Evolutionary conservation across 2,888 invertebrate species (phyloP).

Genomic region (Dasypogon diadema): DNA sequence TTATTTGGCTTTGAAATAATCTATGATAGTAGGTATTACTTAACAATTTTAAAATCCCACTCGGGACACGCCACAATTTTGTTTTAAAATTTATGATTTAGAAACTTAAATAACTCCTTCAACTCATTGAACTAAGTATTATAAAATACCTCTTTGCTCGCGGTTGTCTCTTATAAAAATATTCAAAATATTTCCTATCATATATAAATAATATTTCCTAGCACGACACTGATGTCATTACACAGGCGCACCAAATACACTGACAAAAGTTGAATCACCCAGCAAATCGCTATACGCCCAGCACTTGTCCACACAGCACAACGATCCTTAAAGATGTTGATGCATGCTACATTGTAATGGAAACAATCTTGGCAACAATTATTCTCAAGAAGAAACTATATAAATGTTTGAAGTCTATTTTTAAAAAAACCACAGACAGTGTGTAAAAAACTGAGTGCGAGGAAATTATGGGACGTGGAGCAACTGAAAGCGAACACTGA

Average conservation of each 20-base stretch:
- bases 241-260: neutral
- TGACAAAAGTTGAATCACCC: conserved; percentile 18
- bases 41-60: no score
- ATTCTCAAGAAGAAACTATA: conserved; percentile 2
- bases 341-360: neutral
- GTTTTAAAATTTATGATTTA: no score
- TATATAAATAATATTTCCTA: conserved; percentile 25
- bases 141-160: conserved; percentile 11
- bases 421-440: conserved; percentile 27
- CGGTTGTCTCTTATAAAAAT: conserved; percentile 17
- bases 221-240: conserved; percentile 28
- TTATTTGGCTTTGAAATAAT: no score
- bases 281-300: neutral
- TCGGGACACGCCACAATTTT: no score
- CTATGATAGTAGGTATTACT: no score
- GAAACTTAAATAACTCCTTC: conserved; percentile 23
- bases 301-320: neutral
- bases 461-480: conserved; percentile 2
- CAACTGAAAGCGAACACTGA: neutral
- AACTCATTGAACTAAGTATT: conserved; percentile 27
- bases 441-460: neutral
- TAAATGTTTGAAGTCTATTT: conserved; percentile 30
- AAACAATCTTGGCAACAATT: conserved; percentile 17
- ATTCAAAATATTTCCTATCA: conserved; percentile 25
- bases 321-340: neutral